Conservation (phyloP, 2,888 invertebrate genomes). For the Drosophila anomelani region DNA sequence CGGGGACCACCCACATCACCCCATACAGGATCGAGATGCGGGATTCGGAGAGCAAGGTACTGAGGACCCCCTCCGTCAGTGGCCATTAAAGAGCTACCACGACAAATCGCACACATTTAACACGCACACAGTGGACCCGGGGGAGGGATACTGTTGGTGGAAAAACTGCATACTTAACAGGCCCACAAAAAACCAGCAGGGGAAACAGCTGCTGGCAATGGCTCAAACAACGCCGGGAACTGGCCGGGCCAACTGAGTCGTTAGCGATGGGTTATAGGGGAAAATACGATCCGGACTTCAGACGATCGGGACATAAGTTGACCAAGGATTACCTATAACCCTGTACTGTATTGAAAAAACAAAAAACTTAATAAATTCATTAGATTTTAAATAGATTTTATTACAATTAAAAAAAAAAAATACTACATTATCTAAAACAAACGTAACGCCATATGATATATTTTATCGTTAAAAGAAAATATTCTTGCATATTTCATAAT, state of each 20-base stretch:
- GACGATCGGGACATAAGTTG: no score
- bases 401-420: no score
- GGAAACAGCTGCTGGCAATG: constrained; percentile 71
- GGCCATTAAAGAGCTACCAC: constrained; percentile 78
- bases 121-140: constrained; percentile 48
- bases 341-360: not conserved
- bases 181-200: constrained; percentile 60
- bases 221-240: constrained; percentile 66
- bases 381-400: no score
- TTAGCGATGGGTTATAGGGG: constrained; percentile 50
- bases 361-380: not conserved
- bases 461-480: not conserved
- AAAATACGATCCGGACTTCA: not conserved
- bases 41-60: not conserved
- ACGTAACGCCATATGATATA: not conserved
- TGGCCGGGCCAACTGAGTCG: constrained; percentile 35
- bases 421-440: not conserved
- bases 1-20: constrained; percentile 38
- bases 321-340: not conserved
- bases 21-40: not conserved
- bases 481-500: not conserved
- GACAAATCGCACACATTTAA: constrained; percentile 79
- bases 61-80: constrained; percentile 51
- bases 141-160: constrained; percentile 29
- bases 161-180: constrained; percentile 77